Evolutionary conservation across 2,113 vertebrate species (phyloP).

Genomic region (Rhea pennata): DNA sequence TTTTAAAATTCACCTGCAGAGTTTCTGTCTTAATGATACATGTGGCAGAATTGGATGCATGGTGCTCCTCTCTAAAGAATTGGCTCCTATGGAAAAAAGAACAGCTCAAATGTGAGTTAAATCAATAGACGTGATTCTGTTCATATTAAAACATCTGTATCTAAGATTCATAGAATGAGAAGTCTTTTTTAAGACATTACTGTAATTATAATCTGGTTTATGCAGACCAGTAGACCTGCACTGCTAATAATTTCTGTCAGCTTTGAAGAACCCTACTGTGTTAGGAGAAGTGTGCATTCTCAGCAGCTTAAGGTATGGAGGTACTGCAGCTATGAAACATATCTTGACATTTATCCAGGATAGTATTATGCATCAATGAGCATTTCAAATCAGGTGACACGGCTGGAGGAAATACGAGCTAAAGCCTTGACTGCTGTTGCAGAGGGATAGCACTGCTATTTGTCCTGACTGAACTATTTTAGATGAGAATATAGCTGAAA

Average conservation of each 20-base stretch:
- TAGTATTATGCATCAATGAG: background rate
- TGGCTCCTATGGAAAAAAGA: background rate
- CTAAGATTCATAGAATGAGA: background rate
- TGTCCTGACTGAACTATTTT: background rate
- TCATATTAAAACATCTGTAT: background rate
- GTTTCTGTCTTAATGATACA: background rate
- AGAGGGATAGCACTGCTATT: background rate
- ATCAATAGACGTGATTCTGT: background rate
- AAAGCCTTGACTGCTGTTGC: background rate
- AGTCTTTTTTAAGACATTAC: background rate
- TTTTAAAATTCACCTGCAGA: background rate
- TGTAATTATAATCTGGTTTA: background rate
- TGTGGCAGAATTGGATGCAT: background rate
- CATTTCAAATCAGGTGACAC: background rate
- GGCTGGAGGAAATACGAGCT: constrained; percentile 1
- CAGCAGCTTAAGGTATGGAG: constrained; percentile 5
- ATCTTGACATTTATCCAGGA: constrained; percentile 13
- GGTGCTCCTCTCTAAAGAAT: background rate
- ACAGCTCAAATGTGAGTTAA: background rate
- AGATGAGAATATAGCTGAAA: background rate
- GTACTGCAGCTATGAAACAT: background rate
- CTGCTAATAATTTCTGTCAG: background rate
- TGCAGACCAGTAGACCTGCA: background rate
- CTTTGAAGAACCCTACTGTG: background rate
- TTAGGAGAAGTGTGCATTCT: background rate